phyloP scores from a whole-genome alignment of 92 coral and sea anemone species.

The Siderastrea radians region DNA sequence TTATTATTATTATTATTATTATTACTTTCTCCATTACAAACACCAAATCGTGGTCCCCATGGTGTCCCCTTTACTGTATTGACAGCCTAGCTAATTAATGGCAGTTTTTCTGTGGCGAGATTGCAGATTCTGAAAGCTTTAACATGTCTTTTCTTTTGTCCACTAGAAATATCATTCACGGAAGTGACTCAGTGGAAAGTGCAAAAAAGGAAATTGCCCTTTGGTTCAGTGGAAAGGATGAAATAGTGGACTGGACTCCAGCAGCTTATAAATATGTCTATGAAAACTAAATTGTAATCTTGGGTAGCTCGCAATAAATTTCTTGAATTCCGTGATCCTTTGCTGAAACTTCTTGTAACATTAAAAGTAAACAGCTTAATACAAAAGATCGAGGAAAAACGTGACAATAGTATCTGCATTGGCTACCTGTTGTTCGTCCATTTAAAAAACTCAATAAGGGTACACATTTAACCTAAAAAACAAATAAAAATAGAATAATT shows the following conservation, averaged over 20 bases:
- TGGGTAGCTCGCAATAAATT: slow-evolving; percentile 9
- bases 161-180: slow-evolving; percentile 91
- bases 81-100: neutral
- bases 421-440: neutral
- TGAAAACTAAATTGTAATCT: slow-evolving; percentile 45
- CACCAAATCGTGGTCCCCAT: neutral
- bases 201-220: slow-evolving; percentile 91
- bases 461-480: no score
- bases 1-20: no score
- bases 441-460: no score
- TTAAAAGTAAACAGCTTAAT: neutral
- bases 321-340: neutral
- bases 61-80: neutral
- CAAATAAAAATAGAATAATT: no score
- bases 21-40: no score
- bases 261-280: slow-evolving; percentile 77
- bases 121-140: neutral
- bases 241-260: slow-evolving; percentile 87
- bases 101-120: neutral
- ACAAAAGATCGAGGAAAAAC: no score
- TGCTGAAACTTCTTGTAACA: neutral
- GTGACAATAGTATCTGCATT: no score
- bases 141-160: neutral
- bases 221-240: slow-evolving; percentile 82
- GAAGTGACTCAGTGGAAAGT: slow-evolving; percentile 95